Percentiles rank a stretch among this genome's conserved stretches.
These are phyloP conservation scores for Allygus modestus DNA, from an alignment of 2,888 invertebrate species.

Conservation along the genomic window DNA sequence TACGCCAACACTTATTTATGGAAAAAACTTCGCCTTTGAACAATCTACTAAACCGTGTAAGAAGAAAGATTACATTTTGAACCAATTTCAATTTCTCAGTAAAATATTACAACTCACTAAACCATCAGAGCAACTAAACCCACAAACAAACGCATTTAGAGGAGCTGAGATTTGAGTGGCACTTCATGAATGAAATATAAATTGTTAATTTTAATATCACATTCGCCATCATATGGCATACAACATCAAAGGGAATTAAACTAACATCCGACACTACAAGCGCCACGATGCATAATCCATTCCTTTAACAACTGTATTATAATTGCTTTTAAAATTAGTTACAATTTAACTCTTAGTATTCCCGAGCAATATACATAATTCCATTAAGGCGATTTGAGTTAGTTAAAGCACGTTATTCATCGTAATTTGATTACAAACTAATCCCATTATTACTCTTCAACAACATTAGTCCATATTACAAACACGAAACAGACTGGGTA, in stretches of 20 bases:
- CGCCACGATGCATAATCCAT: conserved; percentile 4
- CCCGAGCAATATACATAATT: too few species aligned
- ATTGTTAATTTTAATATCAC: conserved; percentile 49
- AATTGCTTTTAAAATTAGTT: not conserved
- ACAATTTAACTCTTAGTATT: not conserved
- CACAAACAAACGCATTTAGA: conserved; percentile 6
- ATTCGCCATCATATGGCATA: conserved; percentile 35
- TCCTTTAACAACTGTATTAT: conserved; percentile 5
- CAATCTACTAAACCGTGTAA: too few species aligned
- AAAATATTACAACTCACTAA: not conserved
- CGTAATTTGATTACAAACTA: too few species aligned
- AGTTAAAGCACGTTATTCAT: too few species aligned
- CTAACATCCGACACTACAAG: conserved; percentile 29
- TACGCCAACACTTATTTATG: too few species aligned
- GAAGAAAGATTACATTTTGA: too few species aligned
- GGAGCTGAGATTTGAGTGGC: not conserved
- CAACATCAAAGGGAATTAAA: conserved; percentile 44
- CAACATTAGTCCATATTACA: not conserved
- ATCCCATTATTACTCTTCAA: not conserved
- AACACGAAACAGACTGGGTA: too few species aligned
- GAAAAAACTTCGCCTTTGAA: too few species aligned
- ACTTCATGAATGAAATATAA: conserved; percentile 39
- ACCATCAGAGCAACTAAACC: not conserved
- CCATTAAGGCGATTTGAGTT: too few species aligned
- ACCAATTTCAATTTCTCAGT: too few species aligned